A percentile compares a stretch with the other conserved stretches of the same genome.
Conservation (phyloP, 1,140 invertebrate genomes). For the Cecropterus lyciades region DNA sequence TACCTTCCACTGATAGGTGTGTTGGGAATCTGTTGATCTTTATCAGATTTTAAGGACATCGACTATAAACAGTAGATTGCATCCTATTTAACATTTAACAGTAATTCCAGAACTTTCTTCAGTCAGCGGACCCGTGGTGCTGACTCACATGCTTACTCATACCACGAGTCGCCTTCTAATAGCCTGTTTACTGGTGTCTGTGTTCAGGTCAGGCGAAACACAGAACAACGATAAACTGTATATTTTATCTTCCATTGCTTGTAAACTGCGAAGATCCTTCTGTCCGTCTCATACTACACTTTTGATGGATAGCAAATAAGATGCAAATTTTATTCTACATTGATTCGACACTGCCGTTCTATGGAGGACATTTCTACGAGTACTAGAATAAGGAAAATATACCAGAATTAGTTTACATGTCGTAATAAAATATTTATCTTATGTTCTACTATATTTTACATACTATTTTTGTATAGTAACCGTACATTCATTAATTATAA, state of each 20-base stretch:
- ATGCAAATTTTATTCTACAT: not conserved
- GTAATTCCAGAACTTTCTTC: not conserved
- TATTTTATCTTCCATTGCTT: not conserved
- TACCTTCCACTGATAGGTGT: too few species aligned
- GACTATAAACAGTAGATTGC: too few species aligned
- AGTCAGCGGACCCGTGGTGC: not conserved
- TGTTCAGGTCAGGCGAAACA: not conserved
- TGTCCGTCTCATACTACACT: not conserved
- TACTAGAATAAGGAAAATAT: constrained; percentile 3
- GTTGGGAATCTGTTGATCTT: too few species aligned
- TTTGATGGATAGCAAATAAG: constrained; percentile 1
- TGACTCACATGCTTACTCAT: constrained; percentile 27
- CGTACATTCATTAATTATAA: too few species aligned
- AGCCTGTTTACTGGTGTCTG: constrained; percentile 12
- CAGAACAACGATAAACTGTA: not conserved
- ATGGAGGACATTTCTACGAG: constrained; percentile 12
- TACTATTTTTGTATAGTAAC: too few species aligned
- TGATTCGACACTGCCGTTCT: not conserved
- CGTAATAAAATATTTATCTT: not conserved
- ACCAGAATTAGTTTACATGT: not conserved
- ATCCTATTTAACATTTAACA: too few species aligned
- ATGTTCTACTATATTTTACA: not conserved
- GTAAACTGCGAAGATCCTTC: not conserved
- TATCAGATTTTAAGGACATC: too few species aligned
- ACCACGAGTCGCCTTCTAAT: constrained; percentile 22